phyloP scores from a whole-genome alignment of 2,113 vertebrate species.

The Scomber japonicus region DNA sequence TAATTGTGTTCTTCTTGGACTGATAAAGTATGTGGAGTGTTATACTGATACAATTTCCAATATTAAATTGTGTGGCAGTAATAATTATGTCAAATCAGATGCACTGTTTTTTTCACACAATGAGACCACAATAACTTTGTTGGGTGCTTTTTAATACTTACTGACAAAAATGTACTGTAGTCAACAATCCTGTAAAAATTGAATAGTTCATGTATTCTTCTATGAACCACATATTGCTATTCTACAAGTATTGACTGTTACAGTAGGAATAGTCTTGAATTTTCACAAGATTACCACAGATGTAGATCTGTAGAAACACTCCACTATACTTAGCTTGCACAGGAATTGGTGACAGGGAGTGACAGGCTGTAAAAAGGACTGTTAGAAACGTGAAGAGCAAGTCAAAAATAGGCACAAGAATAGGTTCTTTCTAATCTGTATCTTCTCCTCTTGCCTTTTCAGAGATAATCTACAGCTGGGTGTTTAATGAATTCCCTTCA shows the following conservation, averaged over 20 bases:
- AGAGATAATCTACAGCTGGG: constrained; percentile 98
- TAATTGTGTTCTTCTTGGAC: not conserved
- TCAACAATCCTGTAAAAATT: not conserved
- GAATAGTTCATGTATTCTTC: no score
- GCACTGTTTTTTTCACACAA: not conserved
- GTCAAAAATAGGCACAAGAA: not conserved
- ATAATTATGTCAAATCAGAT: not conserved
- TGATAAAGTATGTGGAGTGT: not conserved
- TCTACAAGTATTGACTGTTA: not conserved
- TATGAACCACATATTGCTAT: not conserved
- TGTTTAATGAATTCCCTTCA: constrained; percentile 97
- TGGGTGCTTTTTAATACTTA: not conserved
- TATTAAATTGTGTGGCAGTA: no score
- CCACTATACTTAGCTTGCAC: not conserved
- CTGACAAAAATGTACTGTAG: not conserved
- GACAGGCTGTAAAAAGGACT: not conserved
- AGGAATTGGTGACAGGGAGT: not conserved
- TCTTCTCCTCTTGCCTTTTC: constrained; percentile 56
- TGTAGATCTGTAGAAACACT: not conserved
- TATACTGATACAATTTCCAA: no score
- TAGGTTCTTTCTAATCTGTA: constrained; percentile 11
- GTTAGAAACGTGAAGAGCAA: not conserved
- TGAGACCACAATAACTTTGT: not conserved
- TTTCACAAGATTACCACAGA: not conserved
- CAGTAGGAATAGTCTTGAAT: not conserved